Evolutionary conservation across 2,113 vertebrate genomes (phyloP).

Genomic region (Dendrocopos noguchii): DNA sequence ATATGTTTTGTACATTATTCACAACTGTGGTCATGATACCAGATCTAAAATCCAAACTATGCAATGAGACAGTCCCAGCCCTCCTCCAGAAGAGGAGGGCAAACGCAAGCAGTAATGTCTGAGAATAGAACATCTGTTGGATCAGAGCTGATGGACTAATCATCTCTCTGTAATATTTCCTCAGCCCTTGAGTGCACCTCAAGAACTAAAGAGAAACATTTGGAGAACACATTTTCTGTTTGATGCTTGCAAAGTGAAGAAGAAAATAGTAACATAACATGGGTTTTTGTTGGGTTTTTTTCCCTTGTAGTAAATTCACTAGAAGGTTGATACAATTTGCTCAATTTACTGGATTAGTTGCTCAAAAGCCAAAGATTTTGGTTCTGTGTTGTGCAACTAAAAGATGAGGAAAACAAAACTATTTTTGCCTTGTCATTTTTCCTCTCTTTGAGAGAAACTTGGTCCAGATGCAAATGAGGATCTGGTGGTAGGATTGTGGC

Average conservation of each 20-base stretch:
- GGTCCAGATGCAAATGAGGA: neutral
- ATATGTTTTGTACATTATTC: neutral
- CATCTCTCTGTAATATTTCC: neutral
- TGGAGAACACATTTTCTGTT: neutral
- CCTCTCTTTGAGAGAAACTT: neutral
- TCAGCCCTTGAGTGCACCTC: neutral
- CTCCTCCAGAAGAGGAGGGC: neutral
- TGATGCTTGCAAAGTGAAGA: neutral
- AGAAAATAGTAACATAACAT: neutral
- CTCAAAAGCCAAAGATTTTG: neutral
- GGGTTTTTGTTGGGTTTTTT: neutral
- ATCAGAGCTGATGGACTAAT: slow-evolving; percentile 3
- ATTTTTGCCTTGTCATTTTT: neutral
- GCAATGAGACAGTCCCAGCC: neutral
- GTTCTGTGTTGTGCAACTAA: neutral
- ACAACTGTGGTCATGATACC: neutral
- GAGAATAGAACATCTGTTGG: slow-evolving; percentile 4
- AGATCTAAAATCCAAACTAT: slow-evolving; percentile 30
- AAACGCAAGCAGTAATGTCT: slow-evolving; percentile 39
- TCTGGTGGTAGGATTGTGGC: neutral
- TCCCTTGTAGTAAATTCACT: neutral
- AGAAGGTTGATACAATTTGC: neutral
- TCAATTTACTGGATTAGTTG: neutral
- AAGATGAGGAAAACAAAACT: neutral
- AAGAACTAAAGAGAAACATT: neutral